Percentiles rank a stretch among this genome's conserved stretches.
These are phyloP conservation scores for Drosophila busckii DNA, from an alignment of 1,140 invertebrate genomes.

Conservation along the genomic window DNA sequence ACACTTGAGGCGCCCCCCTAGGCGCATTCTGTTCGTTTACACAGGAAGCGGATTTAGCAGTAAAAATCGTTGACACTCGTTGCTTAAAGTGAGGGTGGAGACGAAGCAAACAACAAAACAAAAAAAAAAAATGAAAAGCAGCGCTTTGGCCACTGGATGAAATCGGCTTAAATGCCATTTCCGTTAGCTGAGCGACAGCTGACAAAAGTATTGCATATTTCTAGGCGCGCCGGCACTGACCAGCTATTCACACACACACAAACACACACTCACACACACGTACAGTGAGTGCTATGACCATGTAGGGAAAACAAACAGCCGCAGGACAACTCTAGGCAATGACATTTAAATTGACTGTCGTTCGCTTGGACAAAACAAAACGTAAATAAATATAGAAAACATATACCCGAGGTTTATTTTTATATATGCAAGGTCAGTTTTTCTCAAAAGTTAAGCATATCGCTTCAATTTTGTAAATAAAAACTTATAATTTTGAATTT, in stretches of 20 bases:
- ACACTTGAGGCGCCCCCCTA: too few species aligned
- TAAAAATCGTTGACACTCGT: conserved; percentile 33
- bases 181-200: conserved; percentile 23
- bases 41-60: conserved; percentile 10
- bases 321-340: conserved; percentile 20
- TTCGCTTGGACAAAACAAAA: too few species aligned
- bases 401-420: too few species aligned
- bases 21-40: too few species aligned
- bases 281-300: conserved; percentile 3
- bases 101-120: too few species aligned
- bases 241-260: conserved; percentile 26
- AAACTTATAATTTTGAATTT: too few species aligned
- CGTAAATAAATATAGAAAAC: too few species aligned
- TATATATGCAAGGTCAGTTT: too few species aligned
- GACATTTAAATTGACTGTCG: conserved; percentile 27
- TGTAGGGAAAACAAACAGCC: neutral
- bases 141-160: conserved; percentile 29
- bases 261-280: conserved; percentile 16
- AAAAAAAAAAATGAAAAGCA: too few species aligned
- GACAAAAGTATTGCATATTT: conserved; percentile 32
- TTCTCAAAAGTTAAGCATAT: too few species aligned
- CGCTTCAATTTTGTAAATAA: too few species aligned
- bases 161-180: conserved; percentile 72
- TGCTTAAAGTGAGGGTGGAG: too few species aligned
- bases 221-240: conserved; percentile 27